phyloP scores from a whole-genome alignment of 1,140 invertebrate species.

The Camponotus vicinus region DNA sequence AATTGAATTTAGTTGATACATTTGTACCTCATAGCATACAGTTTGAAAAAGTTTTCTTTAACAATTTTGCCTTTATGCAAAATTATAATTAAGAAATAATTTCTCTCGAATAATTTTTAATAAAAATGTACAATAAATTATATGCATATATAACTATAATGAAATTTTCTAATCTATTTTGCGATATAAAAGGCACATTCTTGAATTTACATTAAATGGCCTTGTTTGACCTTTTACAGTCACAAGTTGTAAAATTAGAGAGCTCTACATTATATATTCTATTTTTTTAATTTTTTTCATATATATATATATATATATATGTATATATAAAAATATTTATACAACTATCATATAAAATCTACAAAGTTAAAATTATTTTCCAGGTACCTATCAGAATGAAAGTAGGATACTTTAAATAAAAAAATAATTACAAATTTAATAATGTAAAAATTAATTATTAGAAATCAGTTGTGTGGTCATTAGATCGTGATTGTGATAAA shows the following conservation, averaged over 20 bases:
- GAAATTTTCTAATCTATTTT: constrained; percentile 59
- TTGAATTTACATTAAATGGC: constrained; percentile 32
- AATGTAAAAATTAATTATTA: constrained; percentile 48
- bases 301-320: constrained; percentile 31
- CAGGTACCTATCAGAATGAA: constrained; percentile 71
- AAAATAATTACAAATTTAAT: constrained; percentile 38
- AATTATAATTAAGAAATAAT: constrained; percentile 12
- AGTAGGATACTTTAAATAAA: constrained; percentile 34
- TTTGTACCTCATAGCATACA: neutral
- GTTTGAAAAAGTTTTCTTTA: neutral
- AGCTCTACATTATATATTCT: constrained; percentile 32
- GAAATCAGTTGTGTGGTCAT: constrained; percentile 1
- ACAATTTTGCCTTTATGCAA: constrained; percentile 9
- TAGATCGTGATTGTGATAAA: constrained; percentile 4
- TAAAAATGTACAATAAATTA: constrained; percentile 37
- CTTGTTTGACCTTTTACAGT: constrained; percentile 18
- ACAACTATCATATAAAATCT: constrained; percentile 45
- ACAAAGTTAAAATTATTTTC: constrained; percentile 58
- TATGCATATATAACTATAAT: constrained; percentile 7
- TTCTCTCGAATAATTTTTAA: neutral
- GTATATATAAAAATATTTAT: constrained; percentile 60
- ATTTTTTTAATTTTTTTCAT: constrained; percentile 7
- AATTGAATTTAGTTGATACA: constrained; percentile 51
- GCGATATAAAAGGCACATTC: constrained; percentile 59
- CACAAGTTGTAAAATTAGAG: constrained; percentile 38